Evolutionary conservation across 2,113 vertebrate genomes (phyloP).

Genomic region (Tragelaphus scriptus): DNA sequence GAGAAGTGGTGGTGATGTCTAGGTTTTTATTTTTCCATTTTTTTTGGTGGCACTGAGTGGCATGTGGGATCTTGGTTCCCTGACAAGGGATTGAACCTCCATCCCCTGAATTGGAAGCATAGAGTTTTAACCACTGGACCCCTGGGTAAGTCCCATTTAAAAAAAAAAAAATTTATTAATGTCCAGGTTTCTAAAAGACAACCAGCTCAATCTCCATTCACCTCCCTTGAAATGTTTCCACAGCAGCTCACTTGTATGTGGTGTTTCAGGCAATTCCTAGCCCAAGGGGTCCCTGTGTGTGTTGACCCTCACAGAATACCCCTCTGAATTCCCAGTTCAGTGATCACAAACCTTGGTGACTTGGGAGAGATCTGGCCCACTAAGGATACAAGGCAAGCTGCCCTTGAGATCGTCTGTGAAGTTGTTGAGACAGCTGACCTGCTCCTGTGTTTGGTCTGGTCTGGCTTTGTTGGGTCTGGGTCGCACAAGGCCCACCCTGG

Average conservation of each 20-base stretch:
- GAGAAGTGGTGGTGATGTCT: background rate
- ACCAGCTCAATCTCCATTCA: background rate
- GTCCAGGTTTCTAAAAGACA: background rate
- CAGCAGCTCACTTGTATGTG: background rate
- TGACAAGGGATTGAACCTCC: background rate
- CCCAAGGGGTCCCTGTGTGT: background rate
- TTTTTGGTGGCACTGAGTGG: background rate
- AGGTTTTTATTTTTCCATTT: background rate
- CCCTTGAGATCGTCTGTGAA: constrained; percentile 32
- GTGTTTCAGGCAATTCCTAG: background rate
- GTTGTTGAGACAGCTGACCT: background rate
- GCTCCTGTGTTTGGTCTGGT: constrained; percentile 67
- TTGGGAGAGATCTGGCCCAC: background rate
- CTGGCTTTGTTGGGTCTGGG: constrained; percentile 65
- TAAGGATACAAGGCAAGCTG: background rate
- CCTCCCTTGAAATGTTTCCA: background rate
- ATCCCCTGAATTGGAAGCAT: background rate
- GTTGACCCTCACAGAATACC: background rate
- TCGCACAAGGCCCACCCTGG: background rate
- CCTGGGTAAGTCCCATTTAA: background rate
- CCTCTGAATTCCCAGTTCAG: background rate
- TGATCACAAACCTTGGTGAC: background rate
- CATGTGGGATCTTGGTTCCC: background rate
- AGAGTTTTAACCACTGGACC: background rate
- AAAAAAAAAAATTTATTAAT: background rate